Conservation (phyloP, 2,113 vertebrate genomes). For the Corythornis vintsioides region DNA sequence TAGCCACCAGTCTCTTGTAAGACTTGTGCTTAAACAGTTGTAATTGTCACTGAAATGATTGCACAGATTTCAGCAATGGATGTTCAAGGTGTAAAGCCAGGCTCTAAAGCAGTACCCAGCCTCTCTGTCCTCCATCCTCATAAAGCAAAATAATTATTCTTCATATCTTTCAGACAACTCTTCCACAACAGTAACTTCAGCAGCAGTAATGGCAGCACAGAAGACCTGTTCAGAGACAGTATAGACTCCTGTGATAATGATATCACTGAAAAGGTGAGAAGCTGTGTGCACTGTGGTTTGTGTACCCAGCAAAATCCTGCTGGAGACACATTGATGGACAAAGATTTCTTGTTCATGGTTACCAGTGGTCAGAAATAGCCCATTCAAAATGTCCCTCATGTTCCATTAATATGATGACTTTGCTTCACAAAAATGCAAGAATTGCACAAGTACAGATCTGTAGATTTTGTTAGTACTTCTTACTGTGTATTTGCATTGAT, state of each 20-base stretch:
- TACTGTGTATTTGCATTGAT: background rate
- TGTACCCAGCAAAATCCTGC: background rate
- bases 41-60: conserved; percentile 7
- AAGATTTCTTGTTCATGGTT: background rate
- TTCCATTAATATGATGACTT: background rate
- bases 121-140: conserved; percentile 8
- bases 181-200: conserved; percentile 96
- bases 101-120: background rate
- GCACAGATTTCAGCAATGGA: background rate
- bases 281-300: background rate
- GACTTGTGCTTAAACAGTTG: background rate
- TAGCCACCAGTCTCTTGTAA: background rate
- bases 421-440: background rate
- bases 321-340: background rate
- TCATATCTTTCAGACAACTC: conserved; percentile 84
- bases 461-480: background rate
- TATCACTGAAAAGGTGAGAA: conserved; percentile 92
- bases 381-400: background rate
- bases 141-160: conserved; percentile 62
- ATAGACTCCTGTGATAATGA: conserved; percentile 94
- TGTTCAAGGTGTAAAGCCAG: background rate
- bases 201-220: conserved; percentile 96
- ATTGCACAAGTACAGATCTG: background rate
- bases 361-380: background rate
- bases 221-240: conserved; percentile 95